Conservation (phyloP, 1,140 invertebrate genomes). For the Littorina saxatilis region DNA sequence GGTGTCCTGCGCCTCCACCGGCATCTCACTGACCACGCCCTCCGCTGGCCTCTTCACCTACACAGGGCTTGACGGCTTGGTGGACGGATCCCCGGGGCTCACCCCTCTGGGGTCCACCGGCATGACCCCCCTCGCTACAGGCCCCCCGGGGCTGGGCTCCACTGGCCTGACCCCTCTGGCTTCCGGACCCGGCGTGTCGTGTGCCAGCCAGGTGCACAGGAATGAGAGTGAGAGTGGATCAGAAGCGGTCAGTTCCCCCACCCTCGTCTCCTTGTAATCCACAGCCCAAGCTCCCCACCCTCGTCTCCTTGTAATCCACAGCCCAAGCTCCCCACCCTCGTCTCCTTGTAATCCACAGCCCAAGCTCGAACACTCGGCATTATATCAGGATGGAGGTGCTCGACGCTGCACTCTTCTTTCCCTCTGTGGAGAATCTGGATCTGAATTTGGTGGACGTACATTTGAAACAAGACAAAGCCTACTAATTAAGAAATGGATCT, state of each 20-base stretch:
- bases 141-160: conserved; percentile 92
- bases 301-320: conserved; percentile 57
- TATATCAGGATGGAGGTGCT: no score
- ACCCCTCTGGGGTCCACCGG: no score
- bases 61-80: conserved; percentile 84
- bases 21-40: conserved; percentile 90
- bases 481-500: no score
- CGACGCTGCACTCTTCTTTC: no score
- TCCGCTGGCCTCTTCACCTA: conserved; percentile 93
- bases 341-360: conserved; percentile 55
- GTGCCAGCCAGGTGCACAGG: conserved; percentile 56
- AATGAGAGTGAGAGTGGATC: conserved; percentile 51
- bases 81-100: conserved; percentile 93
- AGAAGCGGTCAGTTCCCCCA: conserved; percentile 58
- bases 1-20: conserved; percentile 74
- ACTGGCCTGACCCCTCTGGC: conserved; percentile 91
- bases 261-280: conserved; percentile 56
- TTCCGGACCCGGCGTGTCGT: conserved; percentile 73
- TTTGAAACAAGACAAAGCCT: no score
- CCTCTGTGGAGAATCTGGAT: no score
- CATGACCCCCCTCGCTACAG: conserved; percentile 80
- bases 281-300: no score
- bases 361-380: no score
- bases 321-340: conserved; percentile 58
- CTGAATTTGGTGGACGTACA: no score